Evolutionary conservation across 2,888 invertebrate genomes (phyloP).

Genomic region (Eurytoma californica): DNA sequence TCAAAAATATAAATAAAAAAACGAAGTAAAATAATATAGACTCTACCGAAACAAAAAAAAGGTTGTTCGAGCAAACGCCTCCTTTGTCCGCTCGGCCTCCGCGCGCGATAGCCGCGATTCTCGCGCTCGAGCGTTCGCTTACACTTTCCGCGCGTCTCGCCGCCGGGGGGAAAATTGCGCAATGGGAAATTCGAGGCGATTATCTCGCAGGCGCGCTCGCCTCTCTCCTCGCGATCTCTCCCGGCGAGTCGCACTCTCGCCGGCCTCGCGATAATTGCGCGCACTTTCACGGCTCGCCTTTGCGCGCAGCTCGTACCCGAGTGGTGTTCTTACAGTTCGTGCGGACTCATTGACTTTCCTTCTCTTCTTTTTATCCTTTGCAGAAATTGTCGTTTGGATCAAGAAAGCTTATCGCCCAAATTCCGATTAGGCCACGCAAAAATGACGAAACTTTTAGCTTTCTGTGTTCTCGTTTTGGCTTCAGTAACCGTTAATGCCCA

Average conservation of each 20-base stretch:
- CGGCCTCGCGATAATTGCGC: constrained; percentile 10
- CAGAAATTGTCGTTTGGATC: constrained; percentile 55
- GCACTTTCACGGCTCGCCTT: constrained; percentile 1
- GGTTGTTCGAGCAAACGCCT: neutral
- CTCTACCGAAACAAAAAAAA: too few species aligned
- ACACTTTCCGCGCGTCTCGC: neutral
- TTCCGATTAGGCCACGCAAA: constrained; percentile 44
- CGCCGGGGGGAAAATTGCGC: constrained; percentile 32
- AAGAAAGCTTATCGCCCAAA: constrained; percentile 46
- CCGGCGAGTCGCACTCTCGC: neutral
- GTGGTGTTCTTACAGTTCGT: too few species aligned
- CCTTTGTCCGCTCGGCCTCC: neutral
- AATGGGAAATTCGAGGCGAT: constrained; percentile 37
- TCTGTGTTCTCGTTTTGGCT: constrained; percentile 66
- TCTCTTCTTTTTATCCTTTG: constrained; percentile 2
- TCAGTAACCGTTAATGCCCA: constrained; percentile 69
- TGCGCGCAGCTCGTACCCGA: neutral
- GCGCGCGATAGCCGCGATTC: neutral
- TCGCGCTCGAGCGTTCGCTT: neutral
- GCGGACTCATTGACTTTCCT: neutral
- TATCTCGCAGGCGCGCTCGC: constrained; percentile 1
- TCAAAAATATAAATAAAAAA: too few species aligned
- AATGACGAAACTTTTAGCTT: constrained; percentile 65
- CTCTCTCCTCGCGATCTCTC: neutral
- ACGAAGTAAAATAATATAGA: too few species aligned